Base-by-base conservation (phyloP, 2,888 invertebrate genomes). In the Mythimna loreyi region DNA sequence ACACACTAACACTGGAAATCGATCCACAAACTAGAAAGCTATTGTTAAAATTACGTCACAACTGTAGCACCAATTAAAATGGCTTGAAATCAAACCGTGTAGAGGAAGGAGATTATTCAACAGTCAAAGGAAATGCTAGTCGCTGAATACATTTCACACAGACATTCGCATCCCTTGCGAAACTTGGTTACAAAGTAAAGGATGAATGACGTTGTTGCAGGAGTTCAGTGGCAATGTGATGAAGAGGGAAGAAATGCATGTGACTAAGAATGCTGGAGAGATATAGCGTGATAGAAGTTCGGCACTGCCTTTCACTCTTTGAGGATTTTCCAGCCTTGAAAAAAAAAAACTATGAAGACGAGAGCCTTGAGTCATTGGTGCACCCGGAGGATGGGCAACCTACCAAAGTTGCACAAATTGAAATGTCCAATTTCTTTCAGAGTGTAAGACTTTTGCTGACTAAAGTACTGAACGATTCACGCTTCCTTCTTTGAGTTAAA, bases 31-130 rank as follows among this genome's bases (percentile, higher is more conserved):
- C 30, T 67, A 67, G 59, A 79, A 80, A 76, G 49, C 30, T 45
- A 55, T 21, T 25, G n/a, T 33, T 50, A 13, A 72, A 33, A n/a
- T 63, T 71, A 81, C 66, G 66, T 71, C 53, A 61, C 33, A 52
- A 77, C 30, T 52, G n/a, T 21, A 55, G 45, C 33, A 43, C 16
- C 40, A 73, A 81, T 81, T 78, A 63, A 74, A 81, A 69, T 47
- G 8, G 53, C 36, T 73, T 47, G 53, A 58, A 72, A 78, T 61
- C 56, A 49, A 55, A 56, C 60, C 43, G 58, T 47, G 23, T 28
- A 40, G 30, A 66, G 79, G 79, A 81, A 81, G 68, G 50, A 73
- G 56, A 67, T 74, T 61, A 79, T 81, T 59, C 60, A 72, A 73
- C 45, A 50, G 45, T 7, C 25, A 16, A 58, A 74, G 79, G 82